Conservation (phyloP, 1,140 invertebrate species). For the Drosophila kohkoa region DNA sequence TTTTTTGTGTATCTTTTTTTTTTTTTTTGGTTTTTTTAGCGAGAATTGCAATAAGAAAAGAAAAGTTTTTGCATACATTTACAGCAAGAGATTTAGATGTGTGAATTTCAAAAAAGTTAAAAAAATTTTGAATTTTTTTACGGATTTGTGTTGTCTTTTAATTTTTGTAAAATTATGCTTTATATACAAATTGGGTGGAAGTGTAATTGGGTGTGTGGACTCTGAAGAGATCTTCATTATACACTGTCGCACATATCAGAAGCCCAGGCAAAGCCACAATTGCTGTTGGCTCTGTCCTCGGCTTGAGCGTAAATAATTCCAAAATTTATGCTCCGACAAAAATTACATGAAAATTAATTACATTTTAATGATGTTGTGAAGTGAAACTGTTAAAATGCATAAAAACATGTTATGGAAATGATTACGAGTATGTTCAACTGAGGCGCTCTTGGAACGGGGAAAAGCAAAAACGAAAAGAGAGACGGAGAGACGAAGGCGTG, state of each 20-base stretch:
- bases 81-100: constrained; percentile 55
- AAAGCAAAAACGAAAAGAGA: constrained; percentile 1
- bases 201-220: constrained; percentile 34
- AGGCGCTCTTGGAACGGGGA: neutral
- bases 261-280: constrained; percentile 72
- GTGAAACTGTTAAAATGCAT: constrained; percentile 53
- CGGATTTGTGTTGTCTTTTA: constrained; percentile 9
- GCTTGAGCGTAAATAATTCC: constrained; percentile 84
- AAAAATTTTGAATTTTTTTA: constrained; percentile 4
- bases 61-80: constrained; percentile 68
- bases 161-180: neutral
- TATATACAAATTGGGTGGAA: constrained; percentile 70
- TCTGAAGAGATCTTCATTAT: constrained; percentile 62
- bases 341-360: constrained; percentile 83
- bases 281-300: constrained; percentile 69
- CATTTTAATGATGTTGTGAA: constrained; percentile 73
- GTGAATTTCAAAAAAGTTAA: constrained; percentile 14
- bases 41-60: constrained; percentile 49
- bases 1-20: neutral
- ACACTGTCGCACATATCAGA: constrained; percentile 84
- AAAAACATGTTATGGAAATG: constrained; percentile 56
- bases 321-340: constrained; percentile 85
- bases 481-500: neutral
- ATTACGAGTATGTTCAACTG: constrained; percentile 39
- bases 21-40: constrained; percentile 30